Percentiles rank a stretch among this genome's conserved stretches.
Evolutionary conservation across 2,888 invertebrate genomes (phyloP).

Genomic region (Petrophora chlorosata): DNA sequence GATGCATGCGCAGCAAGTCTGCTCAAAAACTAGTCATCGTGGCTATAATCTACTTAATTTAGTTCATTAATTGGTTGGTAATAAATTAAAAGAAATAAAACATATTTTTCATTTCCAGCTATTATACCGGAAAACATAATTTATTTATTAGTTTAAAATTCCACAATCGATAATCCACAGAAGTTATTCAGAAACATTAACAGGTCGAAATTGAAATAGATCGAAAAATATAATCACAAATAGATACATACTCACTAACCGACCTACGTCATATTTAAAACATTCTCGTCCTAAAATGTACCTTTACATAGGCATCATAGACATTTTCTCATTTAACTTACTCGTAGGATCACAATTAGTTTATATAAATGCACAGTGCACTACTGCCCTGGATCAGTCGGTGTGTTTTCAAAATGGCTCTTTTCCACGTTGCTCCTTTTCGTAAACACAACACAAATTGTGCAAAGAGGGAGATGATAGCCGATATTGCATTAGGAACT

Average conservation of each 20-base stretch:
- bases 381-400: conserved; percentile 82
- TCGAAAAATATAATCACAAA: conserved; percentile 74
- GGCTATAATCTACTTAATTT: conserved; percentile 50
- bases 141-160: conserved; percentile 80
- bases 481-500: conserved; percentile 38
- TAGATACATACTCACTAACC: conserved; percentile 61
- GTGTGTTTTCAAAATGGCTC: conserved; percentile 95
- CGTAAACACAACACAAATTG: conserved; percentile 94
- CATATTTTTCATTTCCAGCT: conserved; percentile 52
- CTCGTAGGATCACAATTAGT: conserved; percentile 61
- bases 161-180: conserved; percentile 77
- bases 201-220: conserved; percentile 70
- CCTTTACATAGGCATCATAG: conserved; percentile 65
- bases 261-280: conserved; percentile 60
- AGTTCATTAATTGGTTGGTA: background rate
- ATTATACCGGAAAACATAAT: conserved; percentile 65
- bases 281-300: conserved; percentile 47
- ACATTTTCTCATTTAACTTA: conserved; percentile 64
- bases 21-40: conserved; percentile 63
- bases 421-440: conserved; percentile 92
- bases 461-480: conserved; percentile 65
- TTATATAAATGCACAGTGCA: conserved; percentile 75
- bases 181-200: conserved; percentile 71
- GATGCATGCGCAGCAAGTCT: conserved; percentile 58
- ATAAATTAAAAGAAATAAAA: conserved; percentile 48